Percentiles rank a stretch among this genome's conserved stretches.
Evolutionary conservation across 2,888 invertebrate genomes (phyloP).

Genomic region (Stenodema calcarata): DNA sequence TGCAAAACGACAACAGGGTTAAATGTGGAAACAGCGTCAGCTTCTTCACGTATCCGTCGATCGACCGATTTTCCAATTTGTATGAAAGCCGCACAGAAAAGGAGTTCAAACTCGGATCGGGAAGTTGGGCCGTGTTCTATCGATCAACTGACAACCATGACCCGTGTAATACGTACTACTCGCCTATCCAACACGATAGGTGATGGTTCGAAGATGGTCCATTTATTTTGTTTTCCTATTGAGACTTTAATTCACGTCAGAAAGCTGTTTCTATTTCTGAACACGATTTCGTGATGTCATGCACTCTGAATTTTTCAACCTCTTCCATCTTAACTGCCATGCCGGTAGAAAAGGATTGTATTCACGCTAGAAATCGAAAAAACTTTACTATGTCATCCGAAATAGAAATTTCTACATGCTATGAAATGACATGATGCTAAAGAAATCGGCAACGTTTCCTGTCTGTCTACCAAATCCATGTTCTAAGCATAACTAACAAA

Average conservation of each 20-base stretch:
- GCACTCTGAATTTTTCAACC: too few species aligned
- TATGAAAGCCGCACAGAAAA: background rate
- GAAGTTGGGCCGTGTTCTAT: slow-evolving; percentile 13
- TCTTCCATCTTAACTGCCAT: too few species aligned
- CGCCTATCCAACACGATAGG: background rate
- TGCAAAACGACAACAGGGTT: too few species aligned
- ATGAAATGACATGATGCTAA: too few species aligned
- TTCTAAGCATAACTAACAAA: too few species aligned
- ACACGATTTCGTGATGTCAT: background rate
- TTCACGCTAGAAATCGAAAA: too few species aligned
- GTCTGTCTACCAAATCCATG: too few species aligned
- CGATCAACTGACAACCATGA: slow-evolving; percentile 44
- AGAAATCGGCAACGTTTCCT: too few species aligned
- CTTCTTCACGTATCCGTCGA: background rate
- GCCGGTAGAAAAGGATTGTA: too few species aligned
- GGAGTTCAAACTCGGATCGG: background rate
- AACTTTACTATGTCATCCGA: too few species aligned
- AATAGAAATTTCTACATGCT: too few species aligned
- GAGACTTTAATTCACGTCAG: background rate
- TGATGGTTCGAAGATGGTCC: background rate
- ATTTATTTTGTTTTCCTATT: background rate
- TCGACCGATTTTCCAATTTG: slow-evolving; percentile 13
- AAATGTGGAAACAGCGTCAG: background rate
- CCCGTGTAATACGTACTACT: background rate
- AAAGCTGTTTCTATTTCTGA: slow-evolving; percentile 8